Conservation (phyloP, 2,888 invertebrate genomes). For the Tortrix viridana region DNA sequence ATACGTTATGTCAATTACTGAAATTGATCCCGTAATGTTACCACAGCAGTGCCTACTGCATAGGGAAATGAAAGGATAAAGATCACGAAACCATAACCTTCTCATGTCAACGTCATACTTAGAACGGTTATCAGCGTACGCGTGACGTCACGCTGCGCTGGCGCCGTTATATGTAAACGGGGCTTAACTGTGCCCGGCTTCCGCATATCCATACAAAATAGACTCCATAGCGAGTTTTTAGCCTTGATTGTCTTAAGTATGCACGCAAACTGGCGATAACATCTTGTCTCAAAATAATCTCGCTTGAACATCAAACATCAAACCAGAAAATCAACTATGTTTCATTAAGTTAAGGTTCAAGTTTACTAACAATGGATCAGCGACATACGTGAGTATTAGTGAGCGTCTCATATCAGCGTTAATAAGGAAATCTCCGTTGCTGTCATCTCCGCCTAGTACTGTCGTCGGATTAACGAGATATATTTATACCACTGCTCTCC, state of each 20-base stretch:
- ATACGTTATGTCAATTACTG: too few species aligned
- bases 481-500: slow-evolving; percentile 15
- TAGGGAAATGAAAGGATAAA: background rate
- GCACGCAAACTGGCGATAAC: slow-evolving; percentile 17
- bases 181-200: background rate
- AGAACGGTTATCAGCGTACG: slow-evolving; percentile 22
- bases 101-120: slow-evolving; percentile 26
- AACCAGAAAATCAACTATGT: too few species aligned
- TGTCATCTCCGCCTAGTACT: slow-evolving; percentile 20
- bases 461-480: slow-evolving; percentile 25
- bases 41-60: background rate
- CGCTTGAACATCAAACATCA: too few species aligned
- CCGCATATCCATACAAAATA: too few species aligned
- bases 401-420: slow-evolving; percentile 13
- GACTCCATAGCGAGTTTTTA: too few species aligned
- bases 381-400: too few species aligned
- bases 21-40: too few species aligned
- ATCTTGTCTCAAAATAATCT: background rate
- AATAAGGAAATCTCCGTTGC: slow-evolving; percentile 14
- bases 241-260: background rate
- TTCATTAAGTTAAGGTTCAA: too few species aligned
- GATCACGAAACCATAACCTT: slow-evolving; percentile 22
- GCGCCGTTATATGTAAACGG: slow-evolving; percentile 12
- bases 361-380: too few species aligned
- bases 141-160: slow-evolving; percentile 34